Base-by-base conservation (phyloP, 2,888 invertebrate genomes). In the Malacosoma neustria region DNA sequence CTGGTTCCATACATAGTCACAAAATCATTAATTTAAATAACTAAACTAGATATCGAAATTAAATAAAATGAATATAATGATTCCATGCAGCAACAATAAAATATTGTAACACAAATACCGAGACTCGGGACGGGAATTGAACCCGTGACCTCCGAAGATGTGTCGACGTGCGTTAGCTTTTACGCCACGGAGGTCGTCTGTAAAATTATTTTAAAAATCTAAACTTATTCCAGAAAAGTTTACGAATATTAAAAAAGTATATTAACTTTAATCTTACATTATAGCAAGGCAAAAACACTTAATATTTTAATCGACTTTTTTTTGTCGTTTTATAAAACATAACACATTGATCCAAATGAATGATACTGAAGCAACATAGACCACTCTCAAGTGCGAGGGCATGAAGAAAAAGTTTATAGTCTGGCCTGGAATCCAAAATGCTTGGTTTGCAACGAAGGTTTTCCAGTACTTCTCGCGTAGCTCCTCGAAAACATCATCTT, bases 331-430 rank as follows among this genome's bases (percentile, higher is more conserved):
- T 42, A 95, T 89, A 70, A 91, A 93, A 61, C 94, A 95, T 13
- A 96, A 76, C 37, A 95, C 92, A 60, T 95, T 95, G 40, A 94
- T 92, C 95, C 95, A 96, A 13, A 91, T 68, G 53, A 95, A 92
- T 1, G 94, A 92, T 34, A 91, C 92, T 0, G 89, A 76, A 0
- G 94, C 92, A 14, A 96, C 93, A 58, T 93, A 96, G 1, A 92
- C 88, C 0, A 96, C 93, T 11, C 96, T 87, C 40, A 91, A 88
- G 36, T 90, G 74, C 1, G 94, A 88, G 0, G 94, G 91, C 35
- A 96, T 68, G 36, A 93, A 69, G 32, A 88, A 65, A 71, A 96
- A 96, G 72, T 96, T 96, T 15, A 94, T 62, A 0, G 90, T 88
- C 72, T 95, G 94, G 1, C 90, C 91, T 0, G 95, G 95, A 30